These are phyloP conservation scores for Sceloporus undulatus DNA, from an alignment of 2,113 vertebrate species.

Conservation along the genomic window DNA sequence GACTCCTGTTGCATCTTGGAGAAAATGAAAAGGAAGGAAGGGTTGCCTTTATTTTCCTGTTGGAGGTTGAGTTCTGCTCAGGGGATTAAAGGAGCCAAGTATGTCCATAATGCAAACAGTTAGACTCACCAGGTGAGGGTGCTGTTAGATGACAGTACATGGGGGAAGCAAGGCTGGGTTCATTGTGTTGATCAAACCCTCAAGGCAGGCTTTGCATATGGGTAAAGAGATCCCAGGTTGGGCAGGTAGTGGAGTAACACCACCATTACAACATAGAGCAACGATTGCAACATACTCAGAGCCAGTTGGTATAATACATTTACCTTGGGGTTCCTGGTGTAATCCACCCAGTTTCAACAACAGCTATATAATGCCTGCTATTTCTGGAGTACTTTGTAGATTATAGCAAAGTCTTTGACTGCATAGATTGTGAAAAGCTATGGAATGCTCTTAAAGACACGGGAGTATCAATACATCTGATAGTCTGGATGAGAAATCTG, in stretches of 20 bases:
- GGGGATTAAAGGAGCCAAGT: background rate
- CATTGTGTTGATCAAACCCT: background rate
- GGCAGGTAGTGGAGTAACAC: background rate
- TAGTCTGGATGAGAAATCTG: no score
- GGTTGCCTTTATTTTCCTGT: background rate
- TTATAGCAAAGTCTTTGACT: no score
- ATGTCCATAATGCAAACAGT: background rate
- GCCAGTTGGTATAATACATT: background rate
- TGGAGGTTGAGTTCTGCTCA: background rate
- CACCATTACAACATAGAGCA: background rate
- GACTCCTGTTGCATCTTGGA: background rate
- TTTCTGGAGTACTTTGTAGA: background rate
- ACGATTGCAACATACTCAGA: background rate
- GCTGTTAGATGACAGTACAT: background rate
- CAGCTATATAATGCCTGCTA: no score
- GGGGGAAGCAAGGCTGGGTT: background rate
- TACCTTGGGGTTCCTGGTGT: background rate
- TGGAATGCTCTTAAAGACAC: no score
- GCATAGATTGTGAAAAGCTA: no score
- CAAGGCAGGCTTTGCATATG: background rate
- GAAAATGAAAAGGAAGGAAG: background rate
- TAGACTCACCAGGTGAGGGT: background rate
- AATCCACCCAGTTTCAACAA: background rate
- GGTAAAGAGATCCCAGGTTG: background rate
- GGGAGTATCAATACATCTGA: no score